Evolutionary conservation across 1,140 invertebrate genomes (phyloP).

Genomic region (Sesamia nonagrioides): DNA sequence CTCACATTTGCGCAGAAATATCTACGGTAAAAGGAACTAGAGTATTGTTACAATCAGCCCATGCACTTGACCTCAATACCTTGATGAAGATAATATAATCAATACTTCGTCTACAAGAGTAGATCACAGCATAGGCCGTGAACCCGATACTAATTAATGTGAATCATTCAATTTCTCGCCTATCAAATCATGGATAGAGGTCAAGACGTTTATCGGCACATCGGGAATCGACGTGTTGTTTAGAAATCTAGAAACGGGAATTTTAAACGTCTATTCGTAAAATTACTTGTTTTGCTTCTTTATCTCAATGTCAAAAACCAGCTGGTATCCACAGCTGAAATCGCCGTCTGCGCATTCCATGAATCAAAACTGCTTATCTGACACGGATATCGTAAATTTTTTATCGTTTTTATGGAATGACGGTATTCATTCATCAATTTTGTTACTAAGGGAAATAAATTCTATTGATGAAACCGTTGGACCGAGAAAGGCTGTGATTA

Average conservation of each 20-base stretch:
- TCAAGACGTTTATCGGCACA: constrained; percentile 24
- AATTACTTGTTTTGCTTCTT: neutral
- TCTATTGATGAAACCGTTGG: neutral
- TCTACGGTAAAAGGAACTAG: constrained; percentile 7
- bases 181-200: constrained; percentile 17
- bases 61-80: constrained; percentile 18
- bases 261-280: constrained; percentile 3
- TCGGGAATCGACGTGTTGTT: neutral
- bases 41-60: constrained; percentile 1
- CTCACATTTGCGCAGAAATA: neutral
- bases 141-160: constrained; percentile 29
- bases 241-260: constrained; percentile 3
- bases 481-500: neutral
- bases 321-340: constrained; percentile 4
- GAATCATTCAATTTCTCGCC: constrained; percentile 40
- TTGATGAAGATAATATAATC: constrained; percentile 23
- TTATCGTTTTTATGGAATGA: neutral
- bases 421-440: constrained; percentile 13
- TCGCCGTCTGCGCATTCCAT: constrained; percentile 7
- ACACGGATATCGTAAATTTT: constrained; percentile 30
- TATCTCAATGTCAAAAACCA: constrained; percentile 21
- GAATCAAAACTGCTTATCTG: constrained; percentile 2
- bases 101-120: neutral
- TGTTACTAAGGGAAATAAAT: neutral
- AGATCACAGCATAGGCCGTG: neutral